These are phyloP conservation scores for Cyphomyrmex costatus DNA, from an alignment of 1,140 invertebrate species.

Conservation along the genomic window DNA sequence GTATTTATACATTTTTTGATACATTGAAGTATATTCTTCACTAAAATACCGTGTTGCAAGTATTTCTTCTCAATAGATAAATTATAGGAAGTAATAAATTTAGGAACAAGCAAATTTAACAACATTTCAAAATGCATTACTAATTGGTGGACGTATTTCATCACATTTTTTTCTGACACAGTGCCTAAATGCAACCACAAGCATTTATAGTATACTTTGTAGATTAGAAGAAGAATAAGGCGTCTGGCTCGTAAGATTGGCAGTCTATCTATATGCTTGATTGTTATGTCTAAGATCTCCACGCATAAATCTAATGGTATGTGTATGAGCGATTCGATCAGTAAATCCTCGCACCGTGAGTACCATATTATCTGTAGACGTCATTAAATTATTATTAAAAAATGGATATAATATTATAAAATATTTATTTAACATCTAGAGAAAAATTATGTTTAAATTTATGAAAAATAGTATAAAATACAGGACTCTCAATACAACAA, in stretches of 20 bases:
- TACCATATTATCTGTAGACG: slow-evolving; percentile 79
- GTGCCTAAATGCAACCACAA: slow-evolving; percentile 61
- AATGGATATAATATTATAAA: no score
- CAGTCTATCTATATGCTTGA: slow-evolving; percentile 74
- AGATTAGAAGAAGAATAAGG: slow-evolving; percentile 68
- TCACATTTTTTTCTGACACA: slow-evolving; percentile 25
- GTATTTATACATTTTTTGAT: neutral
- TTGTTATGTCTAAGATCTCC: slow-evolving; percentile 78
- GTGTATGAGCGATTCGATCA: slow-evolving; percentile 78
- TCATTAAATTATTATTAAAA: neutral
- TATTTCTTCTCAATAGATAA: slow-evolving; percentile 43
- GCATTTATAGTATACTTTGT: slow-evolving; percentile 70
- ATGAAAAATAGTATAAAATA: no score
- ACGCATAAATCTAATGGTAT: slow-evolving; percentile 81
- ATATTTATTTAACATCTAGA: no score
- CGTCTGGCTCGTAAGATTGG: slow-evolving; percentile 73
- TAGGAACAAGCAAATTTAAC: slow-evolving; percentile 48
- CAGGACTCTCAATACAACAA: no score
- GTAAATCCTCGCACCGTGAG: slow-evolving; percentile 79
- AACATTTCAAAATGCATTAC: slow-evolving; percentile 75
- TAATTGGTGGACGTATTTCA: slow-evolving; percentile 67
- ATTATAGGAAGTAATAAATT: slow-evolving; percentile 51
- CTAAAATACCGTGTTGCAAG: slow-evolving; percentile 74
- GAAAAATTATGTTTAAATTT: no score
- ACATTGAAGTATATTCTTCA: slow-evolving; percentile 76